Conservation (phyloP, 1,140 invertebrate genomes). For the Nephila pilipes region DNA sequence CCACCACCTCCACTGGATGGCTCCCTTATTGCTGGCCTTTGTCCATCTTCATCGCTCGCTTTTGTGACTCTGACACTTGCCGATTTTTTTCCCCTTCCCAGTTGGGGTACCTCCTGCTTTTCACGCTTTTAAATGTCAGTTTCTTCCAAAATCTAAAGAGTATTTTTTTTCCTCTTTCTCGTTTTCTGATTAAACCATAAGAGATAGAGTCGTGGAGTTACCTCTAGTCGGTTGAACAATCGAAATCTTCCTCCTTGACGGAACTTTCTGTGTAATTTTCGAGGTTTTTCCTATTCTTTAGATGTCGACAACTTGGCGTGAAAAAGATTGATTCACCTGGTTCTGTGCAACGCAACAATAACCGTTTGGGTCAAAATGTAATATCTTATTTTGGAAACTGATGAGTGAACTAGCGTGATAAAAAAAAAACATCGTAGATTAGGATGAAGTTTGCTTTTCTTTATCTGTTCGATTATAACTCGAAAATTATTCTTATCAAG, state of each 20-base stretch:
- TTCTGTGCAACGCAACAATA: neutral
- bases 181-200: neutral
- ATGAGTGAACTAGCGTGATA: neutral
- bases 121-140: conserved; percentile 55
- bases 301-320: conserved; percentile 22
- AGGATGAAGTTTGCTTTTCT: neutral
- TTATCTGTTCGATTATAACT: neutral
- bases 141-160: conserved; percentile 2
- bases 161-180: conserved; percentile 1
- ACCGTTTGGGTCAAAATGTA: conserved; percentile 9
- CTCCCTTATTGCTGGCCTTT: conserved; percentile 46
- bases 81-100: neutral
- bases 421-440: neutral
- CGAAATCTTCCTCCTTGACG: neutral
- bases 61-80: conserved; percentile 54
- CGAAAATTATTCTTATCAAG: neutral
- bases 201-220: neutral
- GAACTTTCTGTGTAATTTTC: conserved; percentile 4
- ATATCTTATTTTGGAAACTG: conserved; percentile 11
- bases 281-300: neutral
- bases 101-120: conserved; percentile 23
- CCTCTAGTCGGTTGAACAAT: conserved; percentile 8
- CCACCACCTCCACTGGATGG: conserved; percentile 55
- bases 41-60: conserved; percentile 67
- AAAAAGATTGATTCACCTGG: conserved; percentile 33